Evolutionary conservation across 2,888 invertebrate genomes (phyloP).

Genomic region (Ormia ochracea): DNA sequence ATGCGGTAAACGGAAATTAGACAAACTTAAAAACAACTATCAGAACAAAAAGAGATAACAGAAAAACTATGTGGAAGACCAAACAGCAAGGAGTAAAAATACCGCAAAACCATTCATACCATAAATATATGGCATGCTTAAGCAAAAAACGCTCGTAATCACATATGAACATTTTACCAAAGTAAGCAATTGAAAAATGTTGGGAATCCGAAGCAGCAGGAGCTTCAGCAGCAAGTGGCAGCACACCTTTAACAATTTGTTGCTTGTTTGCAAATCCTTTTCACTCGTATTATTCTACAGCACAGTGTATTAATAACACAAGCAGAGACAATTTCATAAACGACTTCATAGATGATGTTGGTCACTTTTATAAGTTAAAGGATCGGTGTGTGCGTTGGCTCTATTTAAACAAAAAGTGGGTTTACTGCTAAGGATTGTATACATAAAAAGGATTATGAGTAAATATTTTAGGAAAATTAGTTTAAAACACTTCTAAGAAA

Average conservation of each 20-base stretch:
- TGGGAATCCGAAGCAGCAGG: conserved; percentile 24
- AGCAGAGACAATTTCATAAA: conserved; percentile 60
- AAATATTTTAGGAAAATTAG: conserved; percentile 44
- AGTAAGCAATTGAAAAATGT: conserved; percentile 9
- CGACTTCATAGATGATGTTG: conserved; percentile 52
- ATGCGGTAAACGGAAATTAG: conserved; percentile 60
- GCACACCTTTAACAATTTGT: conserved; percentile 61
- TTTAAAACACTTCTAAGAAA: conserved; percentile 38
- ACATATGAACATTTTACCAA: background rate
- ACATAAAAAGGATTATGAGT: conserved; percentile 31
- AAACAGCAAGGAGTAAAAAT: conserved; percentile 22
- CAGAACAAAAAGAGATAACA: background rate
- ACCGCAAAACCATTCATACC: conserved; percentile 44
- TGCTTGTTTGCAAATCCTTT: conserved; percentile 59
- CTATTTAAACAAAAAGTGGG: conserved; percentile 33
- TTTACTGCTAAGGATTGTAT: conserved; percentile 34
- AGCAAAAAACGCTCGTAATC: background rate
- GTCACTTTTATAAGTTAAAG: background rate
- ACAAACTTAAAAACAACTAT: conserved; percentile 23
- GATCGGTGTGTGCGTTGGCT: background rate
- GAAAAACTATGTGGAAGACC: conserved; percentile 6
- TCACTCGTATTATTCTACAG: background rate
- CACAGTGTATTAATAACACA: conserved; percentile 57
- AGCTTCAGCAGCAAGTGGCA: conserved; percentile 9
- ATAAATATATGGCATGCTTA: background rate